Evolutionary conservation across 1,140 invertebrate species (phyloP).

Genomic region (Macrobrachium nipponense): DNA sequence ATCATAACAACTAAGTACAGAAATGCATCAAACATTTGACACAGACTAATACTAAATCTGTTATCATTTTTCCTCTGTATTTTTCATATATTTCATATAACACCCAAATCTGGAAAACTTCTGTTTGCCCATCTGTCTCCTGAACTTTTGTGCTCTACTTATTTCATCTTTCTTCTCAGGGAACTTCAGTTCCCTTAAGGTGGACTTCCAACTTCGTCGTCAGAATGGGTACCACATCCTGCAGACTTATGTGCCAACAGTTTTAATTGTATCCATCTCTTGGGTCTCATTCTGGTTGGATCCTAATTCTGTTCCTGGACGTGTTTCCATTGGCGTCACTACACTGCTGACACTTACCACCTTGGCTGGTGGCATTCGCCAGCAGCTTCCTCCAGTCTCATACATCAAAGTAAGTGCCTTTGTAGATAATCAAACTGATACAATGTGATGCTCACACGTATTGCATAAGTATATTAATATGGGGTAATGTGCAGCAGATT

Average conservation of each 20-base stretch:
- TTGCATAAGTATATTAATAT: not conserved
- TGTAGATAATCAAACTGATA: not conserved
- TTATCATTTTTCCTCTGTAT: no score
- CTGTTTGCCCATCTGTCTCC: no score
- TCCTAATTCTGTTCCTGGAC: conserved; percentile 83
- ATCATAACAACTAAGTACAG: no score
- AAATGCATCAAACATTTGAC: no score
- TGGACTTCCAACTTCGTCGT: conserved; percentile 81
- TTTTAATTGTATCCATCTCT: conserved; percentile 87
- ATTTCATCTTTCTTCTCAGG: conserved; percentile 68
- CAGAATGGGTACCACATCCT: conserved; percentile 90
- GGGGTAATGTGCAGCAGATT: not conserved
- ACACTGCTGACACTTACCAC: conserved; percentile 67
- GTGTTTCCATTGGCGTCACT: conserved; percentile 67
- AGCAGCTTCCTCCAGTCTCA: conserved; percentile 66
- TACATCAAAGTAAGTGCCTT: conserved; percentile 65
- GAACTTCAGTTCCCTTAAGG: conserved; percentile 84
- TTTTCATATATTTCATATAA: no score
- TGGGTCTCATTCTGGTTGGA: conserved; percentile 94
- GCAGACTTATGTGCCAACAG: conserved; percentile 90
- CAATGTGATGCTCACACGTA: not conserved
- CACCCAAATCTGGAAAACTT: no score
- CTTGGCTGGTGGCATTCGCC: conserved; percentile 66
- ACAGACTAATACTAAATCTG: no score
- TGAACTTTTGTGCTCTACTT: no score